Base-by-base conservation (phyloP, 2,113 vertebrate genomes). In the Callospermophilus lateralis region DNA sequence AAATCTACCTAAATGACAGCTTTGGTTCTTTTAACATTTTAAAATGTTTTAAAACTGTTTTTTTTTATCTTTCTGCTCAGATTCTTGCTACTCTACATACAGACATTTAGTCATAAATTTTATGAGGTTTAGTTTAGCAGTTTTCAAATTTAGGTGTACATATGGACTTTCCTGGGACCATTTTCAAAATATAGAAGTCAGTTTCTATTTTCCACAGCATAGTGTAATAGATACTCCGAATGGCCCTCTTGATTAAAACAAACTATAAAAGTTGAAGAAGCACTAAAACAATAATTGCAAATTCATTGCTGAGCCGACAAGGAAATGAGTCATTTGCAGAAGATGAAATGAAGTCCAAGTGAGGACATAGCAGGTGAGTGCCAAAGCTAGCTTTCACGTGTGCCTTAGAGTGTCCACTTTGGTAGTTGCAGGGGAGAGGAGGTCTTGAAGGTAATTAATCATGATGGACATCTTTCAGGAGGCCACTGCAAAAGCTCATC, bases 131-230 rank as follows among this genome's bases (percentile, higher is more conserved):
- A 68, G 32, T 84, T 86, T 34, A 86, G n/a, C 74, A 63, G 15
- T 68, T 74, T 93, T 78, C 45, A 89, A 84, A 65, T 92, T 81
- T 93, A 93, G 77, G 37, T 89, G 32, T 79, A 89, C 68, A 67
- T 39, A 63, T 24, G 83, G 16, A 65, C 6, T 55, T 83, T 87
- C 19, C 13, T 67, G 19, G 13, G 37, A 79, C 83, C 16, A n/a
- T 84, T 94, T 91, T 74, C 6, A 86, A 92, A 74, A 61, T 68
- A 4, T 7, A 61, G 10, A 78, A 61, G 17, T 9, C 88, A 19
- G 15, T 65, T 94, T 48, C 30, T 77, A 61, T 55, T 89, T 84
- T 30, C 53, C 53, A 55, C 2, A 87, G n/a, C 81, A 37, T 37
- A 84, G 45, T 72, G 22, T 48, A 86, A 76, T 42, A 76, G 13